phyloP scores from a whole-genome alignment of 2,113 vertebrate genomes.

The Lutjanus erythropterus region DNA sequence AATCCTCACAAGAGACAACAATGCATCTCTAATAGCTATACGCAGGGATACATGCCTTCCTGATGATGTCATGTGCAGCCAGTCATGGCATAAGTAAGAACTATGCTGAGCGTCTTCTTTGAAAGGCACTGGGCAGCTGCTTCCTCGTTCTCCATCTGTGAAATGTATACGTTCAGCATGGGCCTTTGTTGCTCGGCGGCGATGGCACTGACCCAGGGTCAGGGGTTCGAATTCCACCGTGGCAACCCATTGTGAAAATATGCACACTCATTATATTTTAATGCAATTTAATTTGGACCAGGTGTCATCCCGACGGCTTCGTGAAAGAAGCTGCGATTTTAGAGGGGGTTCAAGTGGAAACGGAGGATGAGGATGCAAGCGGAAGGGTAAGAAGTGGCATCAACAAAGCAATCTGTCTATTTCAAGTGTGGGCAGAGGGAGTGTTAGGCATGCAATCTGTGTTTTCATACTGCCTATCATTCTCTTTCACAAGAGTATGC shows the following conservation, averaged over 20 bases:
- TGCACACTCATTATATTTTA: constrained; percentile 45
- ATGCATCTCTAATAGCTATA: constrained; percentile 27
- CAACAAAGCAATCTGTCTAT: constrained; percentile 39
- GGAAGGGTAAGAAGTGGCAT: constrained; percentile 15
- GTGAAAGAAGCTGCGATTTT: background rate
- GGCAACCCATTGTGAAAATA: constrained; percentile 58
- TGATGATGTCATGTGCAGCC: constrained; percentile 64
- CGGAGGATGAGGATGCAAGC: constrained; percentile 17
- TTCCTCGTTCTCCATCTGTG: constrained; percentile 64
- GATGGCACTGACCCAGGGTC: constrained; percentile 63
- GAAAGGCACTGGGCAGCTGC: constrained; percentile 66
- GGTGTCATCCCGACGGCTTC: constrained; percentile 32
- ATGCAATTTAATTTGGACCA: constrained; percentile 50
- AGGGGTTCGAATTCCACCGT: constrained; percentile 41
- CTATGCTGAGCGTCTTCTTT: constrained; percentile 34
- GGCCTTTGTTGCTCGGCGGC: constrained; percentile 63
- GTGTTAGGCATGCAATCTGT: constrained; percentile 26
- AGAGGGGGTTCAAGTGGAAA: constrained; percentile 6
- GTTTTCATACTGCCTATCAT: constrained; percentile 40
- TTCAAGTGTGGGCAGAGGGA: constrained; percentile 24
- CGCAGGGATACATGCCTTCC: constrained; percentile 44
- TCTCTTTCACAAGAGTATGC: constrained; percentile 7
- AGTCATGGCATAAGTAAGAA: constrained; percentile 50
- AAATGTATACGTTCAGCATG: constrained; percentile 54
- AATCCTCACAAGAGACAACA: constrained; percentile 34